phyloP scores from a whole-genome alignment of 2,113 vertebrate species.

The Ameiurus melas region DNA sequence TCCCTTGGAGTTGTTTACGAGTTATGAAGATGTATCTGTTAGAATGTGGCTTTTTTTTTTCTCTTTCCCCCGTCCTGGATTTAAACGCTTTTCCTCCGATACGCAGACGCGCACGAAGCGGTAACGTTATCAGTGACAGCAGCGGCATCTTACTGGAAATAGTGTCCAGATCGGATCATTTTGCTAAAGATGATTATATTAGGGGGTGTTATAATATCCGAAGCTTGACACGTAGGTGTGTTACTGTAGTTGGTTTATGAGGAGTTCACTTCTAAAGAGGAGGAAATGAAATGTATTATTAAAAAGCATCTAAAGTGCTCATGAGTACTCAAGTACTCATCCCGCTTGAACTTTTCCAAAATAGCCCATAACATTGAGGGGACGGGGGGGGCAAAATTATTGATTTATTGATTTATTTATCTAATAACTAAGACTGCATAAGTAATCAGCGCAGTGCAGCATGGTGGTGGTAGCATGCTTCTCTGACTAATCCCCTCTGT shows the following conservation, averaged over 20 bases:
- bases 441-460: background rate
- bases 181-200: slow-evolving; percentile 8
- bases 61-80: slow-evolving; percentile 25
- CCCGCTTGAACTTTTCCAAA: background rate
- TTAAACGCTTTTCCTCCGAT: slow-evolving; percentile 26
- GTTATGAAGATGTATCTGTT: slow-evolving; percentile 50
- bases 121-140: slow-evolving; percentile 18
- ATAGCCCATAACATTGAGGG: too few species aligned
- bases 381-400: too few species aligned
- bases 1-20: slow-evolving; percentile 49
- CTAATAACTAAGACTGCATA: too few species aligned
- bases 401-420: too few species aligned
- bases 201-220: background rate
- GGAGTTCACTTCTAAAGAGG: slow-evolving; percentile 6
- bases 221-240: background rate
- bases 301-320: background rate
- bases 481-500: background rate
- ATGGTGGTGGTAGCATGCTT: background rate
- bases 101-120: slow-evolving; percentile 1
- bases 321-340: too few species aligned
- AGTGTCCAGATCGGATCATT: background rate
- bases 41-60: slow-evolving; percentile 16
- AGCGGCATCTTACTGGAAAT: background rate
- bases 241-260: background rate
- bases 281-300: slow-evolving; percentile 31